Conservation (phyloP, 2,888 invertebrate genomes). For the Litoditis marina region DNA sequence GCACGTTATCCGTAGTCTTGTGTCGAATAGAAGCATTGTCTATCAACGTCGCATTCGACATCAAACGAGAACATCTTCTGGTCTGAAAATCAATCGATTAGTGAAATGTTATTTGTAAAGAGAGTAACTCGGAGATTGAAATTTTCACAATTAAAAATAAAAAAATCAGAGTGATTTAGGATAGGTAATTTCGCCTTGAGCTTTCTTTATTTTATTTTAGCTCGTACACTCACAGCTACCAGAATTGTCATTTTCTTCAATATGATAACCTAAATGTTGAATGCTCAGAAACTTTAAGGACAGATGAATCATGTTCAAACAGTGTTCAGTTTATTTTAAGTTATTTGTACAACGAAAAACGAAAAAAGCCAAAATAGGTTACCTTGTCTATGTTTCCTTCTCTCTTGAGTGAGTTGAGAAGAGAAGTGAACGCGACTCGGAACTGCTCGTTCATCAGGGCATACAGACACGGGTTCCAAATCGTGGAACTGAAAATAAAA, state of each 20-base stretch:
- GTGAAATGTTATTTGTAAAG: too few species aligned
- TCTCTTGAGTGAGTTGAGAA: conserved; percentile 32
- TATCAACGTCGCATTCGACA: neutral
- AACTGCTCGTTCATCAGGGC: conserved; percentile 59
- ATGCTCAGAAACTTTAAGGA: too few species aligned
- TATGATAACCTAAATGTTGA: too few species aligned
- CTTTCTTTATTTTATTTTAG: conserved; percentile 17
- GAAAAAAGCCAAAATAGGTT: too few species aligned
- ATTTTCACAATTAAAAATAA: neutral
- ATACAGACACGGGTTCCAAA: conserved; percentile 59
- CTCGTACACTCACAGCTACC: too few species aligned
- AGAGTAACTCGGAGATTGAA: too few species aligned
- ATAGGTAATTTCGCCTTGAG: conserved; percentile 7
- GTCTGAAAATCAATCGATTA: neutral
- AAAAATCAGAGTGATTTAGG: neutral
- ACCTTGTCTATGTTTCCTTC: conserved; percentile 16
- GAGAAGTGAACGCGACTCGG: conserved; percentile 50
- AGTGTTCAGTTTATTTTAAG: too few species aligned
- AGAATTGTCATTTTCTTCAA: too few species aligned
- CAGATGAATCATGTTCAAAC: too few species aligned
- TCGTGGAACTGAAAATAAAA: conserved; percentile 39
- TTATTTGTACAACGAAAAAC: too few species aligned
- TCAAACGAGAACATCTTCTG: neutral
- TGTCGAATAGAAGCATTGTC: neutral
- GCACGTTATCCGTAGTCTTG: too few species aligned